Base-by-base conservation (phyloP, 2,797 vertebrate genomes). In the Coilia nasus region DNA sequence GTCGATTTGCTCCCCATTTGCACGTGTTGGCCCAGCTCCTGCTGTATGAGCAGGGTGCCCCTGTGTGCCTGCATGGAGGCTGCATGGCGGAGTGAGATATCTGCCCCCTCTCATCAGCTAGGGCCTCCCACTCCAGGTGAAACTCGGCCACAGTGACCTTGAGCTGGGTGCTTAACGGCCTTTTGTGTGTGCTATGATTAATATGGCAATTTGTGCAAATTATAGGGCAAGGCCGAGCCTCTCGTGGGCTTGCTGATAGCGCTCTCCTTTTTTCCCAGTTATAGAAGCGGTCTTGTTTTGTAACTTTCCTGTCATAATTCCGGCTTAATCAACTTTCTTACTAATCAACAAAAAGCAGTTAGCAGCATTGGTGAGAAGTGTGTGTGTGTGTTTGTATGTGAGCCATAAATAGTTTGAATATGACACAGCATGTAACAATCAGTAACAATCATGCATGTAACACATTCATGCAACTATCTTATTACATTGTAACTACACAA, bases 181-280 rank as follows among this genome's bases (percentile, higher is more conserved):
- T 21, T 78, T 78, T 78, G 71, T 78, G 71, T 78, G 71, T 44
- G 71, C 71, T 78, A 78, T 78, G 71, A 78, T 44, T 78, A 78
- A 78, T 78, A 78, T 41, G 71, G 71, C 71, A 78, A 78, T 78
- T 41, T 78, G 35, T 78, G 31, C 71, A 78, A 78, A 78, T 78
- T 78, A 78, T 78, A 78, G 71, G 71, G 3, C 71, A 41, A 14
- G 19, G 71, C 71, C 71, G 6, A 78, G 31, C 17, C 15, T 35
- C 67, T 78, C 35, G 31, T 75, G 71, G 71, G 71, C 35, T 44
- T 7, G 5, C 71, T 78, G 71, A 78, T 78, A 78, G 41, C 41
- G 5, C 71, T 78, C 71, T 78, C 71, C 35, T 78, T 78, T 21
- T 78, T 19, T 31, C 67, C 17, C 19, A 17, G 31, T 6, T 78